Percentiles rank a stretch among this genome's conserved stretches.
phyloP scores from a whole-genome alignment of 2,888 invertebrate species.

The Drosophila tanythrix region DNA sequence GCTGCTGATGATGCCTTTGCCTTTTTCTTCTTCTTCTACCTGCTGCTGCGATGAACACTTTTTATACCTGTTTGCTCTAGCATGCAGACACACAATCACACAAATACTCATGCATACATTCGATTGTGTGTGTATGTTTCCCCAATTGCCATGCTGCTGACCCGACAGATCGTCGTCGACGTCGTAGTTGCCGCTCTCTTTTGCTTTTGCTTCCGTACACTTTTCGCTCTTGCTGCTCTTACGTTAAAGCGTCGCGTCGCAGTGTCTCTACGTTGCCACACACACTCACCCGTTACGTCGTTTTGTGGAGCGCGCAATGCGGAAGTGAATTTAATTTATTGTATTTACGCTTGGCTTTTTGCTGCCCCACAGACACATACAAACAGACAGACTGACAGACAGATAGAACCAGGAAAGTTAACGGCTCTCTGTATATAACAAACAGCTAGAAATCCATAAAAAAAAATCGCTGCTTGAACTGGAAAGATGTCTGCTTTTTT shows the following conservation, averaged over 20 bases:
- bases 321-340: conserved; percentile 85
- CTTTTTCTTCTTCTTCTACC: conserved; percentile 44
- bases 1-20: conserved; percentile 39
- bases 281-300: conserved; percentile 71
- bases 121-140: conserved; percentile 36
- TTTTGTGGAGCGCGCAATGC: conserved; percentile 84
- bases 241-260: conserved; percentile 49
- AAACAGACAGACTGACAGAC: conserved; percentile 31
- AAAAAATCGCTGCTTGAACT: conserved; percentile 52
- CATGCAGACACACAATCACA: conserved; percentile 15
- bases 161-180: conserved; percentile 60
- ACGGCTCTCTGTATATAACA: conserved; percentile 30
- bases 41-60: conserved; percentile 64
- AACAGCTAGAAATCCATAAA: conserved; percentile 45
- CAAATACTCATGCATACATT: conserved; percentile 3
- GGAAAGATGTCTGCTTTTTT: conserved; percentile 30
- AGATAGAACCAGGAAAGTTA: conserved; percentile 75
- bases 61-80: conserved; percentile 73
- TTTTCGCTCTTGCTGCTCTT: conserved; percentile 61
- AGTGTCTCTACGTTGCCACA: conserved; percentile 50
- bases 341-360: conserved; percentile 74
- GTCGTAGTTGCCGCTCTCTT: conserved; percentile 48
- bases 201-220: conserved; percentile 66
- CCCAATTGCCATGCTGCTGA: conserved; percentile 67
- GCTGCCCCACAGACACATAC: conserved; percentile 49